These are phyloP conservation scores for Edolisoma coerulescens DNA, from an alignment of 2,113 vertebrate genomes.

Conservation along the genomic window DNA sequence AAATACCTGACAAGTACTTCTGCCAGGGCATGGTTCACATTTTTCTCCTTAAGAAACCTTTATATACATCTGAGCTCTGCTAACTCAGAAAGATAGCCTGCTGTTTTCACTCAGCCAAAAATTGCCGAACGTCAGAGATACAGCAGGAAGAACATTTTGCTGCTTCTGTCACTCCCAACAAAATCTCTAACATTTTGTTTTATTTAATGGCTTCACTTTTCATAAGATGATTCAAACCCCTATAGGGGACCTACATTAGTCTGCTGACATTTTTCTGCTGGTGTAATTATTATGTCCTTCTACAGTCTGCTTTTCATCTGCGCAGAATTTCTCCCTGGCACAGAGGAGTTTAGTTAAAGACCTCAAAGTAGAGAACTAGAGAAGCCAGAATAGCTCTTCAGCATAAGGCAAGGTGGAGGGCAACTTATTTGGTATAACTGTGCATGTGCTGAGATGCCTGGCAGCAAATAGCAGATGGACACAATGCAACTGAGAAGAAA, in stretches of 20 bases:
- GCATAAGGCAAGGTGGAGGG: not conserved
- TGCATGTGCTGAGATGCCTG: not conserved
- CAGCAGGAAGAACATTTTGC: slow-evolving; percentile 48
- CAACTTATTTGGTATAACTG: not conserved
- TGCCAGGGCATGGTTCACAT: not conserved
- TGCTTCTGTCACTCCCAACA: slow-evolving; percentile 52
- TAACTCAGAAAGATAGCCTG: slow-evolving; percentile 7
- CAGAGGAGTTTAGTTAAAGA: not conserved
- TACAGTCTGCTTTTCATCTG: slow-evolving; percentile 16
- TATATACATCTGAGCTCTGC: not conserved
- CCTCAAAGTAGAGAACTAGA: not conserved
- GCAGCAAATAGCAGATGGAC: slow-evolving; percentile 7
- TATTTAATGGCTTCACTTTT: slow-evolving; percentile 53
- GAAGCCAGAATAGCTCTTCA: not conserved
- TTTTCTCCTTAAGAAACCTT: slow-evolving; percentile 13
- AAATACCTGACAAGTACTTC: not conserved
- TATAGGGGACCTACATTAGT: slow-evolving; percentile 48
- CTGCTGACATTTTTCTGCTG: slow-evolving; percentile 53
- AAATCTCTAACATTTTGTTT: slow-evolving; percentile 59
- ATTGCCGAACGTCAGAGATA: slow-evolving; percentile 14
- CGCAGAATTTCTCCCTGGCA: not conserved
- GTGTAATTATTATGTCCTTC: slow-evolving; percentile 49
- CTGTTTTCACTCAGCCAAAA: slow-evolving; percentile 47
- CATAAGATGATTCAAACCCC: slow-evolving; percentile 48
- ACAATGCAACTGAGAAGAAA: not conserved